Base-by-base conservation (phyloP, 1,140 invertebrate genomes). In the Ptiloglossa arizonensis region DNA sequence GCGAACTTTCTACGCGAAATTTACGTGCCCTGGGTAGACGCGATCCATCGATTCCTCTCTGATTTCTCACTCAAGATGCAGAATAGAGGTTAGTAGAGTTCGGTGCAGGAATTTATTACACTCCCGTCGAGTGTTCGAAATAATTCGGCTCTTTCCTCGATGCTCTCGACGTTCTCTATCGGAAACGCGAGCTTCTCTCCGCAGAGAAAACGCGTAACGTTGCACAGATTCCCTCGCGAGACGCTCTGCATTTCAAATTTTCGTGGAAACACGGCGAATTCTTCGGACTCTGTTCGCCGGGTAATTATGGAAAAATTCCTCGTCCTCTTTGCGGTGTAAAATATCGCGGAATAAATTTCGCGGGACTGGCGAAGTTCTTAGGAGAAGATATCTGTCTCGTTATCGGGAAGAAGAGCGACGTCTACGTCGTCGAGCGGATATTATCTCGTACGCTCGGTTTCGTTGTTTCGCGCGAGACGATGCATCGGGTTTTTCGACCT, bases 281-380 rank as follows among this genome's bases (percentile, higher is more conserved):
- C 48, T 1, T 22, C 46, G 0, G 29, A 1, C 32, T 5, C 19
- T 11, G 0, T 0, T 29, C 11, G 11, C 1, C 29, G 44, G 4
- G 41, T 50, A 38, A 71, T 71, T 71, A 60, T 17, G 69, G 38
- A 60, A 38, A 71, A 48, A 35, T 38, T 60, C 9, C 24, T 29
- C 52, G 52, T 56, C 9, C 5, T 11, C 22, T 69, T 41, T 22
- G 38, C 29, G 19, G n/a, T 27, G 13, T 8, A 32, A 59, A 41
- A 60, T 5, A n/a, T 60, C 6, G 19, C 29, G 32, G 32, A n/a
- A 60, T 60, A 60, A 35, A 38, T 60, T 38, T 22, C 19, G 6
- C 11, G 4, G 6, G 32, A 56, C 52, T 56, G 24, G 52, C n/a
- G 52, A 56, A 56, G 11, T 56, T 50, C n/a, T 13, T 48, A n/a